These are phyloP conservation scores for Alethe castanea DNA, from an alignment of 2,113 vertebrate species.

Conservation along the genomic window DNA sequence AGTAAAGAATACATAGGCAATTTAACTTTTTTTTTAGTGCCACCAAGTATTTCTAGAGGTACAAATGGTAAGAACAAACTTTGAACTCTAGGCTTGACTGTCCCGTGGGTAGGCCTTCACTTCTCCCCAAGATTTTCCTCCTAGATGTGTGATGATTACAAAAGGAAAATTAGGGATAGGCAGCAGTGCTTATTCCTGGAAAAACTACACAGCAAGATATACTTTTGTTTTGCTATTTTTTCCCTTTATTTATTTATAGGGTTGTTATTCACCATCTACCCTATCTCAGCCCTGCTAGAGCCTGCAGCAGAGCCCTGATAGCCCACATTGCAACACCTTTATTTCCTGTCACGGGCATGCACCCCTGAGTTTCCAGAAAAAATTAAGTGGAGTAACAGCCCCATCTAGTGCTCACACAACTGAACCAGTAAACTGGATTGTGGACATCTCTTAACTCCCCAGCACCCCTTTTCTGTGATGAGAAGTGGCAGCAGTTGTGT, in stretches of 20 bases:
- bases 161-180: background rate
- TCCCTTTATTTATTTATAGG: background rate
- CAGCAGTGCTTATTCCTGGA: background rate
- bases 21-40: background rate
- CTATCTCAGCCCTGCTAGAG: background rate
- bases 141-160: rapidly evolving
- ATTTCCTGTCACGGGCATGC: background rate
- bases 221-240: background rate
- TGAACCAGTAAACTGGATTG: background rate
- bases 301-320: background rate
- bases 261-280: too few relatives aligned
- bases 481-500: background rate
- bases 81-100: background rate
- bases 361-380: rapidly evolving
- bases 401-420: background rate
- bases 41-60: background rate
- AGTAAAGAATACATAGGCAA: background rate
- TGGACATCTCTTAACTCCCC: background rate
- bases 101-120: background rate
- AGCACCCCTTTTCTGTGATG: background rate
- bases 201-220: background rate
- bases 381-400: background rate
- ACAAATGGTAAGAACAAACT: background rate
- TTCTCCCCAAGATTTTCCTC: background rate
- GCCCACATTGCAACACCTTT: background rate